Evolutionary conservation across 30 jellyfish, hydroid and myxozoan genomes (phyloP), one percentile per base, ranked within the genome.

Genomic region (Sanderia malayensis): DNA sequence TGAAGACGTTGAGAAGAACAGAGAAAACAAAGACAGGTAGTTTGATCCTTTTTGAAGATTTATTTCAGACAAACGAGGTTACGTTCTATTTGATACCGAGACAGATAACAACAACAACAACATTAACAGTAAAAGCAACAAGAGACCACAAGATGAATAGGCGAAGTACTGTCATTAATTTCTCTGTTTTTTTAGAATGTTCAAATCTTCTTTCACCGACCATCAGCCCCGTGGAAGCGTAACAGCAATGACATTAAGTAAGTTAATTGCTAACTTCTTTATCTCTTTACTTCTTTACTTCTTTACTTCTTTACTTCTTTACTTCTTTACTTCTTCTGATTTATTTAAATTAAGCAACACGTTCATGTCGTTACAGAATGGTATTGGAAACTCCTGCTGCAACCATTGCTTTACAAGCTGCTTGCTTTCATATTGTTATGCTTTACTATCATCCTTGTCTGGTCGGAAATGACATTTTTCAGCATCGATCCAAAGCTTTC

Each of bases 401-500:
- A 71, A 55, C 95, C 96, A 23, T 17, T 73, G 61, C 60, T 93
- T 21, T 85, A 61, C 84, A 85, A 86, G 53, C 34, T 85, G 23
- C 58, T 93, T n/a, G 88, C 95, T 0, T 19, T 85, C 4, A 44
- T 74, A 30, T 68, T 93, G 53, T 60, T 93, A 32, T 33, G 81
- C 10, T 75, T 93, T 59, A 93, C 97, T 29, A 64, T 80, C 46
- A 61, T 76, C 21, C 61, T 93, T 47, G 86, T 93, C 66, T 93
- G 99, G 99, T 93, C 99, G 2, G 99, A 93, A 37, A 70, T 82
- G 83, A 93, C 99, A n/a, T 93, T 93, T 47, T 93, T 93, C 94
- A 84, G 96, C 70, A 86, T 81, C n/a, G 76, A 81, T 13, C 99
- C 99, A 31, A 83, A 58, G 18, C 71, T 93, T 15, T 93, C 99